Evolutionary conservation across 2,888 invertebrate genomes (phyloP), one percentile per base, ranked within the genome.

Genomic region (Tortrix viridana): DNA sequence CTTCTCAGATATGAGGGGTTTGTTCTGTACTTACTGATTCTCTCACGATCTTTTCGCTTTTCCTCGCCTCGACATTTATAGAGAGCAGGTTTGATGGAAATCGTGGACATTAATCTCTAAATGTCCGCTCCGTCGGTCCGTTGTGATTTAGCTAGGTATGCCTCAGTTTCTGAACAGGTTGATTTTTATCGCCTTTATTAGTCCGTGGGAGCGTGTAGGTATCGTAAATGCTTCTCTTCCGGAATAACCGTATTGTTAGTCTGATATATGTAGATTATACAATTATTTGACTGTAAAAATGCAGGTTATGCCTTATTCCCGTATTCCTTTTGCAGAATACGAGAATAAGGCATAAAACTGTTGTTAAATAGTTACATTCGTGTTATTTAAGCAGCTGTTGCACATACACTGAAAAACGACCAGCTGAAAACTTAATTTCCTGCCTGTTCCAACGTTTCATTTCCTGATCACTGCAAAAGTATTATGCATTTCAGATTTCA

Each of bases 31-130:
- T 32, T 12, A 4, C 9, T 22, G 26, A 55, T 20, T 43, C 41
- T 63, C 63, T 43, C 63, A 58, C 58, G 52, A 47, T 57, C 52
- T 46, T 46, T 52, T 14, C 50, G 58, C 26, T 57, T 62, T 57
- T 26, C 54, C 18, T 23, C 23, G 12, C 44, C 18, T 32, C 22
- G 47, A 52, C 57, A 26, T 62, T 57, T 57, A 62, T 57, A 62
- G 62, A 37, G 46, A 63, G 52, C 63, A 48, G 63, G 63, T 63
- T 63, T 48, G 41, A 41, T 57, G 62, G 56, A 32, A 62, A 62
- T 52, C 57, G 32, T 32, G 16, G 20, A 46, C 46, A 62, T 62
- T 47, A 32, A 22, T 55, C 56, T 44, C 22, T 43, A 52, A 47
- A 47, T n/a, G 56, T 37, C 47, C n/a, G 12, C 38, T 18, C 26